Conservation (phyloP, 2,113 vertebrate genomes). For the Cettia cetti region DNA sequence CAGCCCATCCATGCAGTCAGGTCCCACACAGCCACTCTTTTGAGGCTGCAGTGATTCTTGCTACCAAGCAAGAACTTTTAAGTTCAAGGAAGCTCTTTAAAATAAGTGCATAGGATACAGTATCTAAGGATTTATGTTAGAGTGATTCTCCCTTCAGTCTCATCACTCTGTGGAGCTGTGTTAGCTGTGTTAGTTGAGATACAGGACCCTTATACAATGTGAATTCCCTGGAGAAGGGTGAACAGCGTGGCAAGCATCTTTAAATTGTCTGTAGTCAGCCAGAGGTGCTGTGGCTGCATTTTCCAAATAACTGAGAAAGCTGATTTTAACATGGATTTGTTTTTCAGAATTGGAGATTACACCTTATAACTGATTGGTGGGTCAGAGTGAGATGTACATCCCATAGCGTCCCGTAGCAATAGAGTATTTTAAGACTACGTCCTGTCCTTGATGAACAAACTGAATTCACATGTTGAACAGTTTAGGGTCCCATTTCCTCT, state of each 20-base stretch:
- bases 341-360: background rate
- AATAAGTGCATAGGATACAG: background rate
- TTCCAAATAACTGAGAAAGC: background rate
- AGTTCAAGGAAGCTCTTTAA: background rate
- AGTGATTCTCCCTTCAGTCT: background rate
- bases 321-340: background rate
- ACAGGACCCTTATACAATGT: background rate
- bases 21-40: background rate
- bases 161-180: background rate
- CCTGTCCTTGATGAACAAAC: background rate
- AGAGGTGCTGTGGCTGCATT: background rate
- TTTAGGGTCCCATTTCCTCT: background rate
- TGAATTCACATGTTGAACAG: background rate
- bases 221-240: background rate
- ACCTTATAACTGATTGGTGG: background rate
- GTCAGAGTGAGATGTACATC: background rate
- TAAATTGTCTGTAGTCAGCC: background rate
- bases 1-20: fast-evolving
- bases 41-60: background rate
- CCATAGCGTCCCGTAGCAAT: background rate
- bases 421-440: background rate
- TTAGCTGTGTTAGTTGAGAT: background rate
- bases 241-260: background rate
- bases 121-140: background rate
- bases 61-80: background rate